Percentiles rank a stretch among this genome's conserved stretches.
Evolutionary conservation across 2,113 vertebrate genomes (phyloP).

Genomic region (Gasterosteus aculeatus): DNA sequence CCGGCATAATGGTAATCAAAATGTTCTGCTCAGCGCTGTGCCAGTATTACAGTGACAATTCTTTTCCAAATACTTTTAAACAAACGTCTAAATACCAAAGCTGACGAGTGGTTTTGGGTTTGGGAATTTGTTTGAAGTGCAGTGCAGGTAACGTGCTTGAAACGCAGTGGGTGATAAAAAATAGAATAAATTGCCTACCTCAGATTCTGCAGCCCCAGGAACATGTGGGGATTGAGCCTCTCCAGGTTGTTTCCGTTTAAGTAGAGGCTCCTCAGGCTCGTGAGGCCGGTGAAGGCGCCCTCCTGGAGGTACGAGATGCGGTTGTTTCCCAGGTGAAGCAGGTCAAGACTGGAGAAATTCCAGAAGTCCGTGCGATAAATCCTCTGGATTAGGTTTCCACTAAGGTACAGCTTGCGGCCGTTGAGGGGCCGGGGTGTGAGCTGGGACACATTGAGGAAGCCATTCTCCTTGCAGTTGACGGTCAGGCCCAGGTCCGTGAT

Average conservation of each 20-base stretch:
- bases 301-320: constrained; percentile 97
- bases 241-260: constrained; percentile 96
- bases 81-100: constrained; percentile 41
- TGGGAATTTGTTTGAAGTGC: constrained; percentile 27
- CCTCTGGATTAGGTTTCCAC: constrained; percentile 95
- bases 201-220: constrained; percentile 92
- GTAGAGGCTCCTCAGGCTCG: constrained; percentile 93
- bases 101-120: constrained; percentile 24
- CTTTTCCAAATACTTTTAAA: constrained; percentile 47
- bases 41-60: constrained; percentile 36
- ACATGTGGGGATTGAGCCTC: constrained; percentile 92
- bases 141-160: background rate
- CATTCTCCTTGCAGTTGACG: constrained; percentile 94
- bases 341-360: constrained; percentile 97
- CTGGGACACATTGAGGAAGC: constrained; percentile 94
- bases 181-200: constrained; percentile 53
- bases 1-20: constrained; percentile 56
- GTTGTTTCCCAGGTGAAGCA: constrained; percentile 96
- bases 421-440: constrained; percentile 94
- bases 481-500: constrained; percentile 95
- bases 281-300: constrained; percentile 94
- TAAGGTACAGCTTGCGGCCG: constrained; percentile 95
- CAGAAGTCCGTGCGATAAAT: constrained; percentile 97
- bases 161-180: background rate
- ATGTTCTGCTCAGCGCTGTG: constrained; percentile 34